Evolutionary conservation across 2,113 vertebrate species (phyloP).

Genomic region (Trematomus loennbergii): DNA sequence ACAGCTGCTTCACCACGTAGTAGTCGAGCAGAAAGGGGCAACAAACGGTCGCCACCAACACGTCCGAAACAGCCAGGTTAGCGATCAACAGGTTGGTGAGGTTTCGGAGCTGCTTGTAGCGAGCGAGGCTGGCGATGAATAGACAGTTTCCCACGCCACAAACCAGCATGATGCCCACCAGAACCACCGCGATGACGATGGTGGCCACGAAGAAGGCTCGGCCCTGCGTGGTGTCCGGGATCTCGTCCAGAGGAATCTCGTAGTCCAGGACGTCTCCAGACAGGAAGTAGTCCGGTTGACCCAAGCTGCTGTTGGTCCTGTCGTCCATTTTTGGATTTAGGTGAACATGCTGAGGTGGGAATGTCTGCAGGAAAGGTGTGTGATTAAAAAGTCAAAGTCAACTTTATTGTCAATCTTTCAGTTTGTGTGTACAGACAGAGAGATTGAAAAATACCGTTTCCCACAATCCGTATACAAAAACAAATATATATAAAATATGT

Average conservation of each 20-base stretch:
- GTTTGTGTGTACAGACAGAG: no score
- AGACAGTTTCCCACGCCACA: conserved; percentile 91
- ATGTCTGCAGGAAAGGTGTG: neutral
- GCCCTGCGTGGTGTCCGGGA: conserved; percentile 89
- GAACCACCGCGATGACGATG: conserved; percentile 89
- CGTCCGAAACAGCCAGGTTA: conserved; percentile 94
- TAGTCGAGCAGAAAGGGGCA: conserved; percentile 98
- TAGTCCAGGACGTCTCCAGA: conserved; percentile 84
- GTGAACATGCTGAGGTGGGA: neutral
- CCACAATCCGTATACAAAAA: no score
- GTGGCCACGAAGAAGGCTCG: conserved; percentile 90
- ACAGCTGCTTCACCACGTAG: conserved; percentile 92
- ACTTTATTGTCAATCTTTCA: no score
- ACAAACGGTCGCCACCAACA: conserved; percentile 93
- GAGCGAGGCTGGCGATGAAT: conserved; percentile 88
- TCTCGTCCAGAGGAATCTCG: conserved; percentile 84
- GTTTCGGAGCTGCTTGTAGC: conserved; percentile 93
- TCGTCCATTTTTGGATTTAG: conserved; percentile 59
- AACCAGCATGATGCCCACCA: conserved; percentile 92
- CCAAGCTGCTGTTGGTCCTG: conserved; percentile 34
- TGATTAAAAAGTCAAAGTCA: no score
- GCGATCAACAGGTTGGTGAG: conserved; percentile 95
- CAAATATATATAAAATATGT: no score
- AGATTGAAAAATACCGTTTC: no score
- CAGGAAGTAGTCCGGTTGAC: conserved; percentile 72